phyloP scores from a whole-genome alignment of 2,888 invertebrate species.

The Acanthosepion esculentum region DNA sequence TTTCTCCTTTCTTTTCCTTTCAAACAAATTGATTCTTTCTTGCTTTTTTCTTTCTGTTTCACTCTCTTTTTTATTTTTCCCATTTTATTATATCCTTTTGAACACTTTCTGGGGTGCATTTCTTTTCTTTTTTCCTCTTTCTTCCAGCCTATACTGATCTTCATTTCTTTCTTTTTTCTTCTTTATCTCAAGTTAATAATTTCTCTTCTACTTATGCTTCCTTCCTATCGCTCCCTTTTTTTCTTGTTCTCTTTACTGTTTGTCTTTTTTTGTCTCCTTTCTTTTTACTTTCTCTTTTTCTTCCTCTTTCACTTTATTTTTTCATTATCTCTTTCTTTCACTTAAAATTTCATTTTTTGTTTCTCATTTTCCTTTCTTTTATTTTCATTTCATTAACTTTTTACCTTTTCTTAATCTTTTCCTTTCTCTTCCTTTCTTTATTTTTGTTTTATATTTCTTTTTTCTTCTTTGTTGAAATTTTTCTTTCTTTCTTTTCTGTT shows the following conservation, averaged over 20 bases:
- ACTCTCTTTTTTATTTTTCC: not conserved
- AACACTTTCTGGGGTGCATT: too few relatives aligned
- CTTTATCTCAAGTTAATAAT: not conserved
- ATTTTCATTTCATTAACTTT: not conserved
- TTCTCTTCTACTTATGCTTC: not conserved
- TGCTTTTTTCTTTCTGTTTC: not conserved
- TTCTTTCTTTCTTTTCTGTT: not conserved
- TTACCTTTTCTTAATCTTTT: not conserved
- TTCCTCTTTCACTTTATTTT: too few relatives aligned
- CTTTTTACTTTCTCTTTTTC: too few relatives aligned
- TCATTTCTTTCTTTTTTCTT: too few relatives aligned
- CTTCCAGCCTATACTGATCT: too few relatives aligned
- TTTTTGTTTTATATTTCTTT: too few relatives aligned
- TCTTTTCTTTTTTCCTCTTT: too few relatives aligned
- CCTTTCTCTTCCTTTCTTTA: not conserved
- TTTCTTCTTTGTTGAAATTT: too few relatives aligned
- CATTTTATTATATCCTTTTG: not conserved
- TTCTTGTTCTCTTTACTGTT: not conserved
- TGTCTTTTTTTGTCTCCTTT: not conserved
- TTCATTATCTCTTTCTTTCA: too few relatives aligned
- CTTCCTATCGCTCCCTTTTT: not conserved
- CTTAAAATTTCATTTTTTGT: too few relatives aligned
- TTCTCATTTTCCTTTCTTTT: not conserved
- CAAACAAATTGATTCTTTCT: not conserved
- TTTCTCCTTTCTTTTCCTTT: not conserved